phyloP scores from a whole-genome alignment of 2,888 invertebrate genomes.

The Resseliella maxima region DNA sequence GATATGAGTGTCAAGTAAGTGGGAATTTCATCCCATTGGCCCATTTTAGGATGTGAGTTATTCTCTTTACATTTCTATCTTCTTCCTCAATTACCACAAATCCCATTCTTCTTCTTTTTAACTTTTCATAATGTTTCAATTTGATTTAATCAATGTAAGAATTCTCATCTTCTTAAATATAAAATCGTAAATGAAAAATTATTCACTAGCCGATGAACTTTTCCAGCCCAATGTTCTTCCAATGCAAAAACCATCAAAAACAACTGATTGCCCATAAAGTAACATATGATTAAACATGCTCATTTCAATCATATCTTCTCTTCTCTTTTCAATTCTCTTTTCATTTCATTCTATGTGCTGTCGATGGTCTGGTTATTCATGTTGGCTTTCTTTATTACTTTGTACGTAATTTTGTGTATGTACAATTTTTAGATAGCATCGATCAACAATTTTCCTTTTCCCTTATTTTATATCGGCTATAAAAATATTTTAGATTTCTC shows the following conservation, averaged over 20 bases:
- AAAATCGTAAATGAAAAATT: not conserved
- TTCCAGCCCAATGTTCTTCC: not conserved
- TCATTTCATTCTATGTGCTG: not conserved
- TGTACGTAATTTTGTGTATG: not conserved
- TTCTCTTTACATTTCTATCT: too few species aligned
- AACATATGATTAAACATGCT: slow-evolving; percentile 23
- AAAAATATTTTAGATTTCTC: not conserved
- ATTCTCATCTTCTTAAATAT: not conserved
- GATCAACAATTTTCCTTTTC: slow-evolving; percentile 47
- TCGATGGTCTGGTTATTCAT: not conserved
- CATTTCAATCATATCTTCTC: too few species aligned
- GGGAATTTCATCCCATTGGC: not conserved
- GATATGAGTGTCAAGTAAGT: not conserved
- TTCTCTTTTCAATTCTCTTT: not conserved
- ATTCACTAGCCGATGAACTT: not conserved
- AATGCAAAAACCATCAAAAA: not conserved
- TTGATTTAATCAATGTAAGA: too few species aligned
- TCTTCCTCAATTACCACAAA: too few species aligned
- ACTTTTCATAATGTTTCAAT: too few species aligned
- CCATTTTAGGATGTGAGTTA: too few species aligned
- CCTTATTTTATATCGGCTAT: not conserved
- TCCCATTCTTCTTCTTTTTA: too few species aligned
- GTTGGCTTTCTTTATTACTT: slow-evolving; percentile 1
- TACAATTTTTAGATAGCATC: not conserved
- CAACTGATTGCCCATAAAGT: slow-evolving; percentile 9